phyloP scores from a whole-genome alignment of 1,140 invertebrate species.

The Achroia grisella region DNA sequence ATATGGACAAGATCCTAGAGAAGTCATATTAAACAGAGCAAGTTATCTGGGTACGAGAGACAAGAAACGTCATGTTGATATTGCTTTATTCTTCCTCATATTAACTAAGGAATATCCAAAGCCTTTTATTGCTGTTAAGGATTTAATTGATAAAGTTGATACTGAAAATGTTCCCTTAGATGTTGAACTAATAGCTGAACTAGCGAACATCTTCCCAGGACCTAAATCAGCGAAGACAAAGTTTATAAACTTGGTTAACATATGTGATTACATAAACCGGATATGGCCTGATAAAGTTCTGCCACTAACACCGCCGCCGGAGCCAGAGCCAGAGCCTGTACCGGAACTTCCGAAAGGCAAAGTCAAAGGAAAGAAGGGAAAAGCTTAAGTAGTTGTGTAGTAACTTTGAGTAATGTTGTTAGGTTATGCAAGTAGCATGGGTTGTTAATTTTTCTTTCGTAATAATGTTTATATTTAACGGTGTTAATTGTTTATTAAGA shows the following conservation, averaged over 20 bases:
- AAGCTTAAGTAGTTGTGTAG: not conserved
- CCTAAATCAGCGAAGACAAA: conserved; percentile 1
- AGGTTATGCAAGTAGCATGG: too few relatives aligned
- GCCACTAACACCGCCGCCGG: conserved; percentile 9
- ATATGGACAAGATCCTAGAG: not conserved
- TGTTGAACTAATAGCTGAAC: conserved; percentile 6
- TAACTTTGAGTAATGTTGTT: too few relatives aligned
- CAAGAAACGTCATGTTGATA: conserved; percentile 2
- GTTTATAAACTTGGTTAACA: not conserved
- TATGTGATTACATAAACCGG: conserved; percentile 8
- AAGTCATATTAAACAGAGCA: conserved; percentile 4
- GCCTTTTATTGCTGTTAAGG: conserved; percentile 1
- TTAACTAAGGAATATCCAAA: conserved; percentile 2
- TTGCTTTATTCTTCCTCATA: conserved; percentile 6
- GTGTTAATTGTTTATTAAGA: too few relatives aligned
- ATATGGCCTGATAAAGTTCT: conserved; percentile 9
- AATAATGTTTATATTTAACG: too few relatives aligned
- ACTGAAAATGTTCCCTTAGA: conserved; percentile 2
- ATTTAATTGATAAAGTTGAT: not conserved
- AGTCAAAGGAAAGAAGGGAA: conserved; percentile 4
- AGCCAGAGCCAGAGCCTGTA: conserved; percentile 4
- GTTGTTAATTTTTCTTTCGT: too few relatives aligned
- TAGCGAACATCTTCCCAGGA: conserved; percentile 4
- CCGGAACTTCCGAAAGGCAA: not conserved
- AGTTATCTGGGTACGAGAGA: not conserved